phyloP scores from a whole-genome alignment of 2,113 vertebrate genomes.

The Gracilinanus agilis region DNA sequence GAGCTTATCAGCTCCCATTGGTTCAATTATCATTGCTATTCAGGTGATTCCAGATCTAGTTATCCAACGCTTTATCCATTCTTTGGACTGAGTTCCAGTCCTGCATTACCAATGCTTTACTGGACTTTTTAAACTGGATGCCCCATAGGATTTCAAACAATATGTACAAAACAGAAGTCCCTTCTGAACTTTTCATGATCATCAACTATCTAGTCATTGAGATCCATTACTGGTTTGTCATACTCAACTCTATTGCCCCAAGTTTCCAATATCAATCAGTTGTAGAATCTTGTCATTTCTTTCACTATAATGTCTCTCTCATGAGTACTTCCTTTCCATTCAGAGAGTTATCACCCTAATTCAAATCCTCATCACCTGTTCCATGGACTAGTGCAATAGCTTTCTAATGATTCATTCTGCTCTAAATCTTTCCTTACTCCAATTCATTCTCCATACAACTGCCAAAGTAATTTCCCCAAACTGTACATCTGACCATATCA shows the following conservation, averaged over 20 bases:
- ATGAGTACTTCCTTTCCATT: background rate
- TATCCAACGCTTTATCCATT: background rate
- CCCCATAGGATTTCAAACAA: background rate
- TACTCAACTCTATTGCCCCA: background rate
- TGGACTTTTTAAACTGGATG: background rate
- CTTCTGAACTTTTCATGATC: background rate
- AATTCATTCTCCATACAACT: background rate
- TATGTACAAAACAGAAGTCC: background rate
- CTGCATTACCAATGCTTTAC: background rate
- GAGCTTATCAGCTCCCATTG: background rate
- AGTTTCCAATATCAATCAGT: background rate
- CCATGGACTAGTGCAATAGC: background rate
- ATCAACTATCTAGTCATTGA: background rate
- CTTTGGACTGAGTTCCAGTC: background rate
- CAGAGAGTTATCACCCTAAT: background rate
- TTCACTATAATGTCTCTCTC: background rate
- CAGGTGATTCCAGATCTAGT: background rate
- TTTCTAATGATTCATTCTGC: background rate
- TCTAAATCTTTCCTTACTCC: background rate
- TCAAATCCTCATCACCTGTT: background rate
- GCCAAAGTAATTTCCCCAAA: background rate
- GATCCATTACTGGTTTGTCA: background rate
- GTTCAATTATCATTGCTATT: background rate
- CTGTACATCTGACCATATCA: background rate
- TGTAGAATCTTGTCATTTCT: background rate